Percentiles rank a stretch among this genome's conserved stretches.
phyloP scores from a whole-genome alignment of 2,797 vertebrate genomes.

The Onychomys leucogaster region DNA sequence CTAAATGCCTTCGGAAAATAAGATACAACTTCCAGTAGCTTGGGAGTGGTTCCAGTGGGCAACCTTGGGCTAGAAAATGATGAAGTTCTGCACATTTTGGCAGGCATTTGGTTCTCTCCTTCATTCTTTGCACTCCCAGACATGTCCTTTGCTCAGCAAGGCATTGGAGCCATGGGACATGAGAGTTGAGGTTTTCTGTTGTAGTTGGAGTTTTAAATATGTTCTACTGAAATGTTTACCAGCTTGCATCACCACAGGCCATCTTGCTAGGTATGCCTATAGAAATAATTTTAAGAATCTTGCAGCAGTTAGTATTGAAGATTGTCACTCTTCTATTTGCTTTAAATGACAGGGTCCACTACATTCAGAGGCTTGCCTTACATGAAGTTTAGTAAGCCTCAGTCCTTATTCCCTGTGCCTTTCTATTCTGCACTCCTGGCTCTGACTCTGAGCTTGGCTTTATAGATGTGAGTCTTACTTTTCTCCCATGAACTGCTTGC shows the following conservation, averaged over 20 bases:
- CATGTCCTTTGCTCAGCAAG: background rate
- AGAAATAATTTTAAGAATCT: background rate
- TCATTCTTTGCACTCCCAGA: background rate
- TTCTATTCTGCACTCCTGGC: background rate
- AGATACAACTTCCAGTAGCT: background rate
- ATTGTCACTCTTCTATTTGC: background rate
- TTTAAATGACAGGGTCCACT: background rate
- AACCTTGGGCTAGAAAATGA: background rate
- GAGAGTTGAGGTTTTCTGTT: background rate
- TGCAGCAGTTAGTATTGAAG: background rate
- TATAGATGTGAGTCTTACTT: background rate
- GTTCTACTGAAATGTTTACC: slow-evolving; percentile 3
- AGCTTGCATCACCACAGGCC: background rate
- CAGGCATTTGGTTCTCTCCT: background rate
- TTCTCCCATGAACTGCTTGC: slow-evolving; percentile 24
- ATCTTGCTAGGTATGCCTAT: background rate
- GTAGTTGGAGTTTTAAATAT: background rate
- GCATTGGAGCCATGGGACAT: fast-evolving
- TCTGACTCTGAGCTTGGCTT: background rate
- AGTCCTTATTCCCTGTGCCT: fast-evolving
- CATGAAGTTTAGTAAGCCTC: background rate
- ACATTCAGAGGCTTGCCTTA: background rate
- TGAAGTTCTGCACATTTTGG: background rate
- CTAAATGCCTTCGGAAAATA: slow-evolving; percentile 48
- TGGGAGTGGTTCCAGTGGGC: no score